Conservation (phyloP, 2,888 invertebrate species). For the Synanthedon vespiformis region DNA sequence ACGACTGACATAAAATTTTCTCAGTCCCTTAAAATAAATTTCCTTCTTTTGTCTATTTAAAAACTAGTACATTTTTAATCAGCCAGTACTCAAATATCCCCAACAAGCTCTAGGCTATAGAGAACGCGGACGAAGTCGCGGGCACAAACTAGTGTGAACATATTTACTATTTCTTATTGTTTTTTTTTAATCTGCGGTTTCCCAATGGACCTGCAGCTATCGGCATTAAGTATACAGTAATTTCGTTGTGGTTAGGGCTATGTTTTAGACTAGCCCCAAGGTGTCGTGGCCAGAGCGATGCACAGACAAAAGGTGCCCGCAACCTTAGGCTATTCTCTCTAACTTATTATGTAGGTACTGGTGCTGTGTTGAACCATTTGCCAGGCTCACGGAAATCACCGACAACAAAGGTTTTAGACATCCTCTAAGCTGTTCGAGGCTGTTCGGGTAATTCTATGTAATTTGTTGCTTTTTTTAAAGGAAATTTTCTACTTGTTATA, state of each 20-base stretch:
- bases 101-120: too few species aligned
- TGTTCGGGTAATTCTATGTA: too few species aligned
- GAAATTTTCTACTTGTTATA: too few species aligned
- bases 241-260: conserved; percentile 28
- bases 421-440: background rate
- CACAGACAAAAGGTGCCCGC: conserved; percentile 29
- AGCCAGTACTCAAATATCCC: too few species aligned
- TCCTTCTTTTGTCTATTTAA: too few species aligned
- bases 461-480: too few species aligned
- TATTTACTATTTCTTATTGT: background rate
- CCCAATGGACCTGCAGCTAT: background rate
- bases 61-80: too few species aligned
- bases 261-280: conserved; percentile 33
- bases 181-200: background rate
- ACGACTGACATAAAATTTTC: too few species aligned
- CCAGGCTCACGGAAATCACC: too few species aligned
- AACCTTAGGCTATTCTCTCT: conserved; percentile 29
- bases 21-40: too few species aligned
- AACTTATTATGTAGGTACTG: conserved; percentile 38
- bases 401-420: conserved; percentile 2
- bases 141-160: too few species aligned
- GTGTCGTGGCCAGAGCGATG: conserved; percentile 27
- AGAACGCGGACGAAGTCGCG: too few species aligned
- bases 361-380: conserved; percentile 32
- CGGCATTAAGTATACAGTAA: conserved; percentile 7